Percentiles rank a stretch among this genome's conserved stretches.
phyloP scores from a whole-genome alignment of 2,888 invertebrate species.

The Pheosia tremula region DNA sequence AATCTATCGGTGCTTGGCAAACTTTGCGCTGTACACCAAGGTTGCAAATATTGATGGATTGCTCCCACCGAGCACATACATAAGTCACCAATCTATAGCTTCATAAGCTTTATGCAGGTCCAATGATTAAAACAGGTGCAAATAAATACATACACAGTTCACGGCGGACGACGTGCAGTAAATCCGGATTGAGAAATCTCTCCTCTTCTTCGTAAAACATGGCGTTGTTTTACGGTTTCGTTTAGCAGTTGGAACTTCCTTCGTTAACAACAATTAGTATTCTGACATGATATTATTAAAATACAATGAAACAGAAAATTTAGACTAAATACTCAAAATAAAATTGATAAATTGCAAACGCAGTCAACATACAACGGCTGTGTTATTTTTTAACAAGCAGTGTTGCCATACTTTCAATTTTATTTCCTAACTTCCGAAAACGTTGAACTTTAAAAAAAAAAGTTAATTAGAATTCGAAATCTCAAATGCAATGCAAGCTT shows the following conservation, averaged over 20 bases:
- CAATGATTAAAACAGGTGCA: slow-evolving; percentile 1
- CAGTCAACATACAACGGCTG: slow-evolving; percentile 49
- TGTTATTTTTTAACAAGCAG: slow-evolving; percentile 17
- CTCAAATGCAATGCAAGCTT: too few species aligned
- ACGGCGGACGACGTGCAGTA: slow-evolving; percentile 66
- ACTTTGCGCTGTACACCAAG: slow-evolving; percentile 1
- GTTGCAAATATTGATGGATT: not conserved
- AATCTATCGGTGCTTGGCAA: not conserved
- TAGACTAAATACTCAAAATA: slow-evolving; percentile 66
- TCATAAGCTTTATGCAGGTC: not conserved
- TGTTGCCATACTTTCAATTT: slow-evolving; percentile 14
- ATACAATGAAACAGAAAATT: slow-evolving; percentile 60
- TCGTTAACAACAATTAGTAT: slow-evolving; percentile 39
- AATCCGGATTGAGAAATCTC: slow-evolving; percentile 62
- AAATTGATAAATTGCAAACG: slow-evolving; percentile 63
- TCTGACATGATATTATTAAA: slow-evolving; percentile 51
- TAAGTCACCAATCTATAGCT: not conserved
- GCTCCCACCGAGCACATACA: not conserved
- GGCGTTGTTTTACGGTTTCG: slow-evolving; percentile 43
- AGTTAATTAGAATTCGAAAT: too few species aligned
- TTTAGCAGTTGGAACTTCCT: slow-evolving; percentile 37
- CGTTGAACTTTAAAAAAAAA: too few species aligned
- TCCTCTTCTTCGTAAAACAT: slow-evolving; percentile 73
- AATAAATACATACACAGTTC: slow-evolving; percentile 63
- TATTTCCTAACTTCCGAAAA: not conserved